Evolutionary conservation across 2,888 invertebrate species (phyloP), one percentile per base, ranked within the genome.

Genomic region (Melangyna quadrimaculata): DNA sequence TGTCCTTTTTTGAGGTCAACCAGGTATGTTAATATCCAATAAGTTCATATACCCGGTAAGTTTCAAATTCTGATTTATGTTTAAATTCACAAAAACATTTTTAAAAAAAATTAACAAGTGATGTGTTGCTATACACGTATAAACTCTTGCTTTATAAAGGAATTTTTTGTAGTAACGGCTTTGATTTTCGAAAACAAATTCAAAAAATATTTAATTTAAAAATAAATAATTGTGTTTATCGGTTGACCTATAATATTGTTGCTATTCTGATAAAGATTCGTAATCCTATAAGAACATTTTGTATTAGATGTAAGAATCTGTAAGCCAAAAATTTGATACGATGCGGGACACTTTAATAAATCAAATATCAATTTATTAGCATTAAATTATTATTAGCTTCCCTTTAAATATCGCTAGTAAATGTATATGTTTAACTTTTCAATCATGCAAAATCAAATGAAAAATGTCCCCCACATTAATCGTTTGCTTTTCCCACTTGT

Each of bases 1-100:
- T 35, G 57, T 35, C 57, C 35, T 59, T 37, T 35, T 59, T 59
- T 59, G 59, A 59, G 59, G 59, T 35, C 35, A 59, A 19, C 35
- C n/a, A n/a, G n/a, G n/a, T 22, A 14, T 59, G 59, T 37, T 51
- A 51, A 51, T 51, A n/a, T n/a, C 14, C 51, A 27, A 27, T 51
- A 51, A 51, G 24, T 51, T 7, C 24, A 51, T 51, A 2, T 10
- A 19, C 10, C 45, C 19, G 0, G 2, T 1, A 6, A n/a, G 2
- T 40, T 19, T 10, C 9, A 45, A 43, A 7, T 19, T 10, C 19
- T 10, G 45, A 45, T 45, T 45, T 45, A 9, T 0, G 17, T 17
- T 37, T 45, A 9, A 0, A 43, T 17, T 37, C 37, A 37, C 12
- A 37, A 14, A 4, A 10, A 37, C 9, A n/a, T 40, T 40, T 6